Evolutionary conservation across 2,888 invertebrate genomes (phyloP).

Genomic region (Heliconius cydno): DNA sequence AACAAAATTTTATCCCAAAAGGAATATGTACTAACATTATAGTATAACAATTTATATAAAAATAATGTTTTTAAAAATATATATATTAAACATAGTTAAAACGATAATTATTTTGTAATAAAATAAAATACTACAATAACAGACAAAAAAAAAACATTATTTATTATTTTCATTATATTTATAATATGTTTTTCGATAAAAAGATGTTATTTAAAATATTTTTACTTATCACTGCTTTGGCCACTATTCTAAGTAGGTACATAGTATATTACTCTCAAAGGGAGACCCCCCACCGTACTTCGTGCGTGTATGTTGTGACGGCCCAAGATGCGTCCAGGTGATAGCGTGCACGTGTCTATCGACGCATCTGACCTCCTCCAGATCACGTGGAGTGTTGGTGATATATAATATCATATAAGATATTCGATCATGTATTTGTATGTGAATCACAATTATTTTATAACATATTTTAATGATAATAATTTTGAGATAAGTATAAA

Average conservation of each 20-base stretch:
- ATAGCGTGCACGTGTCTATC: slow-evolving; percentile 42
- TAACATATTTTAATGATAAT: neutral
- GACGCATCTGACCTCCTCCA: slow-evolving; percentile 36
- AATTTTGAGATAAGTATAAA: too few relatives aligned
- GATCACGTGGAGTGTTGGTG: slow-evolving; percentile 31
- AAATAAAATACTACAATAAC: neutral
- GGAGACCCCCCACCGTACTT: neutral
- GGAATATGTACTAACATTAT: neutral
- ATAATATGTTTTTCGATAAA: neutral
- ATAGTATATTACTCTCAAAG: neutral
- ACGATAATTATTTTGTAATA: too few relatives aligned
- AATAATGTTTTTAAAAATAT: neutral
- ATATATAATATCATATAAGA: slow-evolving; percentile 23
- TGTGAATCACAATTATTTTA: neutral
- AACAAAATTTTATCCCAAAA: slow-evolving; percentile 5
- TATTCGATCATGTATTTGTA: slow-evolving; percentile 14
- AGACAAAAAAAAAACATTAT: neutral
- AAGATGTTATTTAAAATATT: neutral
- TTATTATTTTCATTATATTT: neutral
- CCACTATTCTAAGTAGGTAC: neutral
- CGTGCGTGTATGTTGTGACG: slow-evolving; percentile 41
- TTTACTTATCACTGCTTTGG: neutral
- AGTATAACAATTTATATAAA: neutral
- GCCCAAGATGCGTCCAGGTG: slow-evolving; percentile 34
- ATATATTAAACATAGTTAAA: too few relatives aligned